phyloP scores from a whole-genome alignment of 2,888 invertebrate species.

The Xanthorhoe spadicearia region DNA sequence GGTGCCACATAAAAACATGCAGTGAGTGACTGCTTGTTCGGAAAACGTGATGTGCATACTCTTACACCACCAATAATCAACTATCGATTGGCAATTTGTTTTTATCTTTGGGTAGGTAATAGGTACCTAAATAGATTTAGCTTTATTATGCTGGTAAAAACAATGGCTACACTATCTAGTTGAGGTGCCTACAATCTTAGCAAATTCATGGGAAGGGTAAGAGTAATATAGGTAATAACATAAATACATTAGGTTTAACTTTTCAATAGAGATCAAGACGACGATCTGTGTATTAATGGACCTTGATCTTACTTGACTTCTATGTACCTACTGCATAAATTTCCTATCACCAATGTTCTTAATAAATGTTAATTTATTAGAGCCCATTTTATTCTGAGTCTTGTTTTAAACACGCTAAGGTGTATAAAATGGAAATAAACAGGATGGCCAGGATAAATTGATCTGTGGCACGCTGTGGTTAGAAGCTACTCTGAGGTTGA shows the following conservation, averaged over 20 bases:
- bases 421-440: neutral
- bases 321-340: constrained; percentile 41
- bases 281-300: constrained; percentile 19
- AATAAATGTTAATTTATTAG: constrained; percentile 13
- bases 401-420: neutral
- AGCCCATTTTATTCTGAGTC: neutral
- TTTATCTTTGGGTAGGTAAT: too few relatives aligned
- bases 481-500: constrained; percentile 8
- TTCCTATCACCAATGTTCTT: constrained; percentile 30
- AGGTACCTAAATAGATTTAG: too few relatives aligned
- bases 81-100: too few relatives aligned
- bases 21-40: too few relatives aligned
- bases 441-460: constrained; percentile 11
- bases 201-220: too few relatives aligned
- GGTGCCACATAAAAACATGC: too few relatives aligned
- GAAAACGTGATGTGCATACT: too few relatives aligned
- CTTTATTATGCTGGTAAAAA: too few relatives aligned
- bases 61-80: too few relatives aligned
- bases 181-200: too few relatives aligned
- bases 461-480: constrained; percentile 28
- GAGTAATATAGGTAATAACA: too few relatives aligned
- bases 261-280: constrained; percentile 7
- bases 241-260: constrained; percentile 1
- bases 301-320: constrained; percentile 56
- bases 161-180: too few relatives aligned